phyloP scores from a whole-genome alignment of 2,113 vertebrate species.

The Microtus montanus region DNA sequence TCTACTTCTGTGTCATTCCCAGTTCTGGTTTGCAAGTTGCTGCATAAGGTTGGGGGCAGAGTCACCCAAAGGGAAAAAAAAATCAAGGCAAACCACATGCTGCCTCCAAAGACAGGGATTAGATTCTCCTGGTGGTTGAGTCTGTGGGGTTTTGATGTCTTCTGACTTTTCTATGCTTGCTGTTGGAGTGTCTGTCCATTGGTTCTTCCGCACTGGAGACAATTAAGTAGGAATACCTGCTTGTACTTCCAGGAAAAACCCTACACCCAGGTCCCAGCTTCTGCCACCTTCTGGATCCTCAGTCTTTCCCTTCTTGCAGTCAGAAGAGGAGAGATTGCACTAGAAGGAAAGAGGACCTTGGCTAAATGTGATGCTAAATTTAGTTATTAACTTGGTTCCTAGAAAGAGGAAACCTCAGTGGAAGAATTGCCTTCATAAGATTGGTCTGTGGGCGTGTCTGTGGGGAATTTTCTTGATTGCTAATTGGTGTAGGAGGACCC shows the following conservation, averaged over 20 bases:
- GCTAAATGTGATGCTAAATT: neutral
- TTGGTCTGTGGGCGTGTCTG: neutral
- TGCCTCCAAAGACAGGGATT: neutral
- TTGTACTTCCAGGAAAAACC: neutral
- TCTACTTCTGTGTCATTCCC: constrained; percentile 23
- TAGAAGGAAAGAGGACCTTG: neutral
- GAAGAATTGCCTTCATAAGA: neutral
- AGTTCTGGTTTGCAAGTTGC: constrained; percentile 36
- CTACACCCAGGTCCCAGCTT: neutral
- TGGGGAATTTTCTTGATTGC: neutral
- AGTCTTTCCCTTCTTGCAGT: neutral
- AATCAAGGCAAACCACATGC: neutral
- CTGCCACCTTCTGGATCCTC: neutral
- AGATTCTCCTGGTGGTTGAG: neutral
- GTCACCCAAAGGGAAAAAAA: neutral
- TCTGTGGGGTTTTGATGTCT: neutral
- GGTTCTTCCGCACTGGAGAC: neutral
- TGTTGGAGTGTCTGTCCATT: neutral
- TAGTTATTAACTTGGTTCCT: neutral
- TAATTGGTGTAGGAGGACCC: neutral
- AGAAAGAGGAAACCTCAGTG: neutral
- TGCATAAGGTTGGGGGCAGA: neutral
- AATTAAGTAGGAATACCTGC: neutral
- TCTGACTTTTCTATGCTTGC: neutral
- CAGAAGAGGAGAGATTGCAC: neutral